Evolutionary conservation across 2,113 vertebrate species (phyloP).

Genomic region (Hippocampus abdominalis): DNA sequence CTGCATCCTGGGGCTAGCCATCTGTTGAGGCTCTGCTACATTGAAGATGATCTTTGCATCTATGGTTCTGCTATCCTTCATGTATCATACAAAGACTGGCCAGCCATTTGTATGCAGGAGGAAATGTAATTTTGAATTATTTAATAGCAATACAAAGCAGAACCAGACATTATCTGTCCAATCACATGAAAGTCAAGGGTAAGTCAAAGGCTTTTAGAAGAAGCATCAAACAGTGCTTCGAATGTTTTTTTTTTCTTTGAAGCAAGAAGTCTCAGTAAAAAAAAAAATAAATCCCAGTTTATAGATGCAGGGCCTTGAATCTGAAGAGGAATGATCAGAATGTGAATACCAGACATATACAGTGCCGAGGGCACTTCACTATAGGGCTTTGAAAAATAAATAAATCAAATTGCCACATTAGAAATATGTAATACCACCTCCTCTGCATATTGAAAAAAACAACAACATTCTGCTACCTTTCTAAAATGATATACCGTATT

Average conservation of each 20-base stretch:
- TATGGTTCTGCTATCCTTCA: conserved; percentile 30
- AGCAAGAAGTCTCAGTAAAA: too few species aligned
- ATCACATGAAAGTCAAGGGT: conserved; percentile 12
- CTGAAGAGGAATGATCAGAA: conserved; percentile 45
- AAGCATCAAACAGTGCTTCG: conserved; percentile 10
- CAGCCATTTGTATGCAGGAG: neutral
- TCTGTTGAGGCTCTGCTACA: conserved; percentile 34
- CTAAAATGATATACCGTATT: conserved; percentile 23
- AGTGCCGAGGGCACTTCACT: neutral
- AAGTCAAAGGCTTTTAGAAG: conserved; percentile 18
- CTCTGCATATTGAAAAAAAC: neutral
- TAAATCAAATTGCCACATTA: conserved; percentile 21
- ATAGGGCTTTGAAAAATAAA: conserved; percentile 27
- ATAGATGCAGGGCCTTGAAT: conserved; percentile 50
- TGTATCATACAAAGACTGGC: conserved; percentile 1
- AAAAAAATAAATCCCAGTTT: neutral
- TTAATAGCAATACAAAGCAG: neutral
- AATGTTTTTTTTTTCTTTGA: neutral
- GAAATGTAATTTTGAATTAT: conserved; percentile 2
- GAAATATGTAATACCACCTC: neutral
- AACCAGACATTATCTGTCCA: conserved; percentile 15
- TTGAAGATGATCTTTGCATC: conserved; percentile 26
- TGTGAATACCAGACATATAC: neutral
- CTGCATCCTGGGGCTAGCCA: conserved; percentile 41
- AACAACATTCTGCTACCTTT: conserved; percentile 21